Evolutionary conservation across 2,888 invertebrate genomes (phyloP).

Genomic region (Dilophus febrilis): DNA sequence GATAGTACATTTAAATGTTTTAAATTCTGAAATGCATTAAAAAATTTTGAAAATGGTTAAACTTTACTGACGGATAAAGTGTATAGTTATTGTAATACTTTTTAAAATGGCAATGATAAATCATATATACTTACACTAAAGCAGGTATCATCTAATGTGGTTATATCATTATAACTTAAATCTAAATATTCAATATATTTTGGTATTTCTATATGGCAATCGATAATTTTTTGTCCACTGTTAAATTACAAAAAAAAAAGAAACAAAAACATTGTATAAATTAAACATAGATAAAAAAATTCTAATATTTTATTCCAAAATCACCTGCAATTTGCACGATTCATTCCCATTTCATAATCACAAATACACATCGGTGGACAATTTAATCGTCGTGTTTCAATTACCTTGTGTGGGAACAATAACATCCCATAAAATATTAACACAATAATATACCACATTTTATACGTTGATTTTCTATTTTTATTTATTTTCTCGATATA

Average conservation of each 20-base stretch:
- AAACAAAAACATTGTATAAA: too few relatives aligned
- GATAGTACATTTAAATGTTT: slow-evolving; percentile 20
- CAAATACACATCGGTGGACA: slow-evolving; percentile 25
- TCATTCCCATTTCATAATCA: slow-evolving; percentile 19
- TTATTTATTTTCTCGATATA: too few relatives aligned
- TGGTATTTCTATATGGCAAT: slow-evolving; percentile 40
- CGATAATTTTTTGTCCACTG: slow-evolving; percentile 39
- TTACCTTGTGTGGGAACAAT: background rate
- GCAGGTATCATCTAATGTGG: slow-evolving; percentile 39
- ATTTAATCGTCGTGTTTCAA: background rate
- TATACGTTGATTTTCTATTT: too few relatives aligned
- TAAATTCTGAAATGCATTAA: slow-evolving; percentile 15
- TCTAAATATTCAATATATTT: slow-evolving; percentile 40
- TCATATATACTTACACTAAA: slow-evolving; percentile 36
- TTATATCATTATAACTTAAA: slow-evolving; percentile 43
- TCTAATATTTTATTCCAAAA: too few relatives aligned
- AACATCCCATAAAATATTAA: background rate
- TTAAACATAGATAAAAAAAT: too few relatives aligned
- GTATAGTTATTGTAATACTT: background rate
- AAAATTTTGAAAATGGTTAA: background rate
- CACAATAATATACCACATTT: too few relatives aligned
- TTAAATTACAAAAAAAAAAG: slow-evolving; percentile 19
- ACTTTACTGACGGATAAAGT: background rate
- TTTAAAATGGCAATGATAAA: background rate
- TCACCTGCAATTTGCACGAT: slow-evolving; percentile 27